Conservation (phyloP, 2,113 vertebrate genomes). For the Oncorhynchus masou region DNA sequence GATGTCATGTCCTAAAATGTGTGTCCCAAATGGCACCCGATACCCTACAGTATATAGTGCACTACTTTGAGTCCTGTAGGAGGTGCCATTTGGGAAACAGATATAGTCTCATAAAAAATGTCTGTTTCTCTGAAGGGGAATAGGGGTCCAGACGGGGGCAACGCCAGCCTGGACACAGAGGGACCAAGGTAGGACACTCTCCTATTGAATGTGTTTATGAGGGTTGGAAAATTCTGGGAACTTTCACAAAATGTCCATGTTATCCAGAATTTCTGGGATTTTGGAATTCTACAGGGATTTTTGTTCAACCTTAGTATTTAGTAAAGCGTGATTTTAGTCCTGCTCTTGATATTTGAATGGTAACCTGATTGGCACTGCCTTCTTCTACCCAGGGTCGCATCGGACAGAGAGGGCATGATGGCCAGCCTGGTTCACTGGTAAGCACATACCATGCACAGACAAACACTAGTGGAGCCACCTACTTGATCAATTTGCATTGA, state of each 20-base stretch:
- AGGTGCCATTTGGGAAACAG: background rate
- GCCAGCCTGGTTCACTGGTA: conserved; percentile 78
- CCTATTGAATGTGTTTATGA: no score
- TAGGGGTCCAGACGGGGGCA: conserved; percentile 76
- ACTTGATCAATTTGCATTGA: no score
- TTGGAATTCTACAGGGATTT: no score
- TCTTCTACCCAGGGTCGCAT: conserved; percentile 71
- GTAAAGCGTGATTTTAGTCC: background rate
- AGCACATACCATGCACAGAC: conserved; percentile 25
- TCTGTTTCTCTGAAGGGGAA: conserved; percentile 72
- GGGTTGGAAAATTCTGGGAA: no score
- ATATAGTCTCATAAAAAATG: background rate
- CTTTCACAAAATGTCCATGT: no score
- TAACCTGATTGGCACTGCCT: background rate
- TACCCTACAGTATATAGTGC: no score
- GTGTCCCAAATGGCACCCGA: background rate
- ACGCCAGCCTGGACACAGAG: conserved; percentile 72
- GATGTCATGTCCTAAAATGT: background rate
- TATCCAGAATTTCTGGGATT: no score
- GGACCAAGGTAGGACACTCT: conserved; percentile 72
- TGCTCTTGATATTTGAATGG: background rate
- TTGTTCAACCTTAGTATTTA: background rate
- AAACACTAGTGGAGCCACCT: background rate
- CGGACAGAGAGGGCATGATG: conserved; percentile 78
- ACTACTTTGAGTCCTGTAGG: no score